Conservation (phyloP, 2,888 invertebrate species). For the Abscondita cerata region DNA sequence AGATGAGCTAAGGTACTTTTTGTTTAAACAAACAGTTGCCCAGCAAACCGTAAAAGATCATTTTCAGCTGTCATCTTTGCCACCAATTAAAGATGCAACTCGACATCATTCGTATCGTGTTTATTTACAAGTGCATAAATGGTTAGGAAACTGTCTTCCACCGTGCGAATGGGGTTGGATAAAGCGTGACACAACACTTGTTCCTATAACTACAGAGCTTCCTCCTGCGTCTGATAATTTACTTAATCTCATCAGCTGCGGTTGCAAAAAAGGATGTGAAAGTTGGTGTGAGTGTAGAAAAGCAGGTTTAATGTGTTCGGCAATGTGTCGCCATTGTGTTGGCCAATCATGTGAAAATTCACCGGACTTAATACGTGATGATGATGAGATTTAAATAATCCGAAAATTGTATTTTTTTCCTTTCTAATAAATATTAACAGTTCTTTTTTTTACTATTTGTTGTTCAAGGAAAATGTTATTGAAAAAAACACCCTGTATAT, state of each 20-base stretch:
- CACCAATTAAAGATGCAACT: neutral
- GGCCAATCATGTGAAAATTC: neutral
- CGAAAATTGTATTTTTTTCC: neutral
- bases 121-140: neutral
- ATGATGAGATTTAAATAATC: no score
- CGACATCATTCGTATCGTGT: neutral
- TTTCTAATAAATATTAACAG: neutral
- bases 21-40: no score
- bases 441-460: neutral
- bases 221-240: slow-evolving; percentile 7
- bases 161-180: neutral
- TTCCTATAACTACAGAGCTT: slow-evolving; percentile 1
- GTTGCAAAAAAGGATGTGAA: slow-evolving; percentile 10
- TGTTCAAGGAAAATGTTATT: neutral
- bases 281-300: neutral
- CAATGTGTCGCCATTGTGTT: neutral
- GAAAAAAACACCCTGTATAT: neutral
- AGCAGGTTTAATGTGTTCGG: neutral
- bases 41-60: neutral
- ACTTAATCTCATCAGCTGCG: no score
- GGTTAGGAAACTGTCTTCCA: neutral
- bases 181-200: neutral
- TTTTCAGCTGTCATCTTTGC: neutral
- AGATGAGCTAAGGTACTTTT: neutral
- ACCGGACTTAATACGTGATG: neutral